phyloP scores from a whole-genome alignment of 2,113 vertebrate species.

The western clawed frog (Xenopus tropicalis) region DNA sequence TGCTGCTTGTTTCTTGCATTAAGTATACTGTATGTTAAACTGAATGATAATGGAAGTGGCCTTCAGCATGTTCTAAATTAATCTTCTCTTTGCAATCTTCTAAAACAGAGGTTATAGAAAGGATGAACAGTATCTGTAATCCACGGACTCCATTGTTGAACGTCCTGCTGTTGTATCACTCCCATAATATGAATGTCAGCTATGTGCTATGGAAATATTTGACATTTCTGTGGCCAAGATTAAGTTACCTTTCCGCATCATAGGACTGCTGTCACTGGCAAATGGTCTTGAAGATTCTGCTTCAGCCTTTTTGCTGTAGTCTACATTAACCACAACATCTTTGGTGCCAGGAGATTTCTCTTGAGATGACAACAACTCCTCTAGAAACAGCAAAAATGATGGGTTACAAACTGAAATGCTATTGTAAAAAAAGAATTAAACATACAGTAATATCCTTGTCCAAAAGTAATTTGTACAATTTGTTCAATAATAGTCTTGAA shows the following conservation, averaged over 20 bases:
- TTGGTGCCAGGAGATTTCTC: slow-evolving; percentile 88
- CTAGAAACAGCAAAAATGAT: slow-evolving; percentile 15
- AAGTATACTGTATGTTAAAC: no score
- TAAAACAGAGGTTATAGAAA: no score
- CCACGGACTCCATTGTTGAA: background rate
- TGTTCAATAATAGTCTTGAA: no score
- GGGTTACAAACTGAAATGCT: no score
- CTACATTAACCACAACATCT: slow-evolving; percentile 89
- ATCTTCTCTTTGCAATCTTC: no score
- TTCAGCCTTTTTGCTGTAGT: slow-evolving; percentile 87
- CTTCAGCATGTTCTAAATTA: no score
- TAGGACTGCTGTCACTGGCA: slow-evolving; percentile 72
- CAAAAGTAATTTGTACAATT: no score
- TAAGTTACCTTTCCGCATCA: slow-evolving; percentile 80
- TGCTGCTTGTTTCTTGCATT: no score
- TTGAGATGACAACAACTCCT: slow-evolving; percentile 71
- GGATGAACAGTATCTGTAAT: no score
- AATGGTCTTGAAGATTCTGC: slow-evolving; percentile 79
- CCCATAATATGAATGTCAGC: background rate
- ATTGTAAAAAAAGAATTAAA: no score
- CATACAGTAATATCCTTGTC: no score
- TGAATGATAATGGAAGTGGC: no score
- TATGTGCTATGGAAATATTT: background rate
- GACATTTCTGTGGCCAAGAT: background rate
- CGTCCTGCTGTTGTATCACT: background rate